These are phyloP conservation scores for Dicerorhinus sumatrensis DNA, from an alignment of 2,113 vertebrate genomes.

Conservation along the genomic window DNA sequence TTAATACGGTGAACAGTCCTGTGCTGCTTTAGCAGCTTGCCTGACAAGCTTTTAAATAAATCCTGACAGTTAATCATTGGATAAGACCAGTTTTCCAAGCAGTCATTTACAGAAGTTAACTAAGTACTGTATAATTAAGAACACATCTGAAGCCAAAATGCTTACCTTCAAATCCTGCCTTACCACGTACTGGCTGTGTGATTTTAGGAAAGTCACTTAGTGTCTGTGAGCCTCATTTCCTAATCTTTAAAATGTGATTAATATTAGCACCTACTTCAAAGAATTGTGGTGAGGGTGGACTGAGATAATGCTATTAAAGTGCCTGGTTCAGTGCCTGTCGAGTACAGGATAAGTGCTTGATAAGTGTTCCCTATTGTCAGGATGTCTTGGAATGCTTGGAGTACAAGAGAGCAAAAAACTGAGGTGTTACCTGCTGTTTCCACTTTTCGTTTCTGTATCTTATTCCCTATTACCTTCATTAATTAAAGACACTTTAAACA, in stretches of 20 bases:
- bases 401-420: neutral
- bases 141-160: neutral
- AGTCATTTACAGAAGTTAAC: neutral
- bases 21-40: neutral
- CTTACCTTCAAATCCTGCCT: neutral
- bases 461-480: neutral
- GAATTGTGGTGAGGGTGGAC: neutral
- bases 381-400: neutral
- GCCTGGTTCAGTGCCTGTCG: neutral
- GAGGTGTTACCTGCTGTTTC: neutral
- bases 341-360: neutral
- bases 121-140: neutral
- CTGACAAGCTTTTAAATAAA: slow-evolving; percentile 8
- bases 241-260: neutral
- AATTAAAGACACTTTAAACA: neutral
- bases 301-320: neutral
- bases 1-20: neutral
- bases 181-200: neutral
- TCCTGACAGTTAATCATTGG: neutral
- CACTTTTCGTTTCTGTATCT: neutral
- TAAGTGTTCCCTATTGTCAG: neutral
- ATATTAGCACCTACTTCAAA: neutral
- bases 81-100: slow-evolving; percentile 19
- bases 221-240: neutral
- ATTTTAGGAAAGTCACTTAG: neutral